These are phyloP conservation scores for Drosophila flavopinicola DNA, from an alignment of 2,888 invertebrate genomes.

Conservation along the genomic window DNA sequence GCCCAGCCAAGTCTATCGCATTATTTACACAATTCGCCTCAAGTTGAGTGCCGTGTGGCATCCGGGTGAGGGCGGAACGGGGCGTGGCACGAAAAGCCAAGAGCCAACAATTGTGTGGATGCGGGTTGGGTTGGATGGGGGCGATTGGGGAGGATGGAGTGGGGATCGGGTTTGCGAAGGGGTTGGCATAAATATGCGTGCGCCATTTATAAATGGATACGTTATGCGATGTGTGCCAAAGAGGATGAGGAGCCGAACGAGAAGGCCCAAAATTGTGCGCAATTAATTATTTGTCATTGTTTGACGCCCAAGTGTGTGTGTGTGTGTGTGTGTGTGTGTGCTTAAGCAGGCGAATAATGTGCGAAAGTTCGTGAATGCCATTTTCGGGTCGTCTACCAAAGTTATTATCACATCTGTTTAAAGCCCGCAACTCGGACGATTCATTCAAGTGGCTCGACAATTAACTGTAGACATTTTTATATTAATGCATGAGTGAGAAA, in stretches of 20 bases:
- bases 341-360: slow-evolving; percentile 45
- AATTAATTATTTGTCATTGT: slow-evolving; percentile 78
- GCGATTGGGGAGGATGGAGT: too few species aligned
- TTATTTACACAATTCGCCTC: slow-evolving; percentile 76
- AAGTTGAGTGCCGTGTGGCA: slow-evolving; percentile 56
- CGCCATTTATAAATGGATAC: slow-evolving; percentile 71
- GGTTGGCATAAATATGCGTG: slow-evolving; percentile 57
- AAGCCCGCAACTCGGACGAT: slow-evolving; percentile 30
- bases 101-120: slow-evolving; percentile 43
- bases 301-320: slow-evolving; percentile 34
- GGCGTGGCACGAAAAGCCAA: slow-evolving; percentile 23
- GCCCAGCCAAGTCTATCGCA: slow-evolving; percentile 70
- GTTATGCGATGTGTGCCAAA: slow-evolving; percentile 26
- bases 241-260: slow-evolving; percentile 6
- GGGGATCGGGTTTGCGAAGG: slow-evolving; percentile 13
- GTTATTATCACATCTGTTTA: slow-evolving; percentile 52
- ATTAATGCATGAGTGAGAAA: slow-evolving; percentile 8
- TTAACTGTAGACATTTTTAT: slow-evolving; percentile 55
- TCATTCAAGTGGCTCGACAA: slow-evolving; percentile 41
- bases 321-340: slow-evolving; percentile 4
- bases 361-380: slow-evolving; percentile 42
- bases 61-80: background rate
- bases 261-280: slow-evolving; percentile 60
- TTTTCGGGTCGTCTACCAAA: slow-evolving; percentile 48
- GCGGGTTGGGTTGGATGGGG: slow-evolving; percentile 2